These are phyloP conservation scores for Oegoconia quadripuncta DNA, from an alignment of 2,888 invertebrate species.

Conservation along the genomic window DNA sequence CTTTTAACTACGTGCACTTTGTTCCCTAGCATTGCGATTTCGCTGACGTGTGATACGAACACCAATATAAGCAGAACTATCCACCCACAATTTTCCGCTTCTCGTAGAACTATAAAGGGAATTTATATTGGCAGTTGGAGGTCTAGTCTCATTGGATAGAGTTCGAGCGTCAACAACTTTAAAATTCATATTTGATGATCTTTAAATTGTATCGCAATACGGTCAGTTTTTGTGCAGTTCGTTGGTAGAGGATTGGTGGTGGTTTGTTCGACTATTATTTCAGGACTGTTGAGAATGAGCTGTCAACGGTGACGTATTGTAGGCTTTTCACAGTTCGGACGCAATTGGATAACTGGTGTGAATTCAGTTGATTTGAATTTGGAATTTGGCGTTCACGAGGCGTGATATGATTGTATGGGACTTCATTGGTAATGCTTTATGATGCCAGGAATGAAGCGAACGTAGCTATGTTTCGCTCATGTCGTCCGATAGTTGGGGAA, in stretches of 20 bases:
- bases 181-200: slow-evolving; percentile 19
- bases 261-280: slow-evolving; percentile 47
- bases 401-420: not conserved
- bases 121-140: slow-evolving; percentile 26
- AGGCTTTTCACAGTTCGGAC: slow-evolving; percentile 60
- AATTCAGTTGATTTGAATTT: slow-evolving; percentile 29
- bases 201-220: slow-evolving; percentile 21
- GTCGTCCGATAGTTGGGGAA: too few relatives aligned
- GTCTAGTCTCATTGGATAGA: slow-evolving; percentile 37
- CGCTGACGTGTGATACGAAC: slow-evolving; percentile 62
- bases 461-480: too few relatives aligned
- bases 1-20: slow-evolving; percentile 69
- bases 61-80: slow-evolving; percentile 39
- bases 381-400: not conserved
- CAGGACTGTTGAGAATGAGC: slow-evolving; percentile 65
- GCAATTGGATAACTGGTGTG: slow-evolving; percentile 41
- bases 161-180: slow-evolving; percentile 30
- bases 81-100: slow-evolving; percentile 10
- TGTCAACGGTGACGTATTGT: slow-evolving; percentile 71
- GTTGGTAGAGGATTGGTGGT: slow-evolving; percentile 1
- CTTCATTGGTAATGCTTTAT: too few relatives aligned
- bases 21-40: slow-evolving; percentile 58
- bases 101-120: slow-evolving; percentile 8
- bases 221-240: slow-evolving; percentile 34
- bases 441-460: too few relatives aligned